Base-by-base conservation (phyloP, 2,797 vertebrate genomes). In the Crenuchus spilurus region DNA sequence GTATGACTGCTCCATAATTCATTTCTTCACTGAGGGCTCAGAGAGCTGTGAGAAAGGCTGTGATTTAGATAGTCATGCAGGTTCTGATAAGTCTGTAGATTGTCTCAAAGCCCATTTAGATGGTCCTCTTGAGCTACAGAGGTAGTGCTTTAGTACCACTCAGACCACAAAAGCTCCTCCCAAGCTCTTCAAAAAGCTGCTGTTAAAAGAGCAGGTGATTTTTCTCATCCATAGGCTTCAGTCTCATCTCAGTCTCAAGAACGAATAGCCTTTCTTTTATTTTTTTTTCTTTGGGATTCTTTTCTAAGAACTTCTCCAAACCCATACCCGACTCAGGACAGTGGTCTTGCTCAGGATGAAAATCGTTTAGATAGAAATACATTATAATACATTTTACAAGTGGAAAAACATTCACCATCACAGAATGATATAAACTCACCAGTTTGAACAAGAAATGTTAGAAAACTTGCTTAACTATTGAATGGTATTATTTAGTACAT, bases 21-120 rank as follows among this genome's bases (percentile, higher is more conserved):
- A 26, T 2, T 30, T 24, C 14, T 44, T 28, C 31, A 11, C 0
- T 61, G 1, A 13, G 13, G 18, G 28, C 26, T 49, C 20, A 2
- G 42, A 20, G 52, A 31, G n/a, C 42, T 13, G 3, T 70, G 24
- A 31, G 26, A 58, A 58, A 11, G 39, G 22, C 10, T 33, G 7
- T 37, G 41, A 22, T 42, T 57, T 33, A 22, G 37, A 6, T n/a
- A 16, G 41, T 18, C 26, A 33, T 33, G 41, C 14, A 18, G 54
- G 62, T 31, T 57, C 20, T 49, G 13, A 24, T 39, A 65, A 11
- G 10, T n/a, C 52, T 57, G 39, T 37, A 73, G 49, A 55, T 10
- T 57, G 62, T 20, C 51, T 9, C 37, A 55, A 58, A 74, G 62
- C 31, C 55, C 62, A 35, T 28, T 30, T 63, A 74, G 63, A 41